Evolutionary conservation across 2,888 invertebrate species (phyloP), one percentile per base, ranked within the genome.

Genomic region (Osmoderma eremita): DNA sequence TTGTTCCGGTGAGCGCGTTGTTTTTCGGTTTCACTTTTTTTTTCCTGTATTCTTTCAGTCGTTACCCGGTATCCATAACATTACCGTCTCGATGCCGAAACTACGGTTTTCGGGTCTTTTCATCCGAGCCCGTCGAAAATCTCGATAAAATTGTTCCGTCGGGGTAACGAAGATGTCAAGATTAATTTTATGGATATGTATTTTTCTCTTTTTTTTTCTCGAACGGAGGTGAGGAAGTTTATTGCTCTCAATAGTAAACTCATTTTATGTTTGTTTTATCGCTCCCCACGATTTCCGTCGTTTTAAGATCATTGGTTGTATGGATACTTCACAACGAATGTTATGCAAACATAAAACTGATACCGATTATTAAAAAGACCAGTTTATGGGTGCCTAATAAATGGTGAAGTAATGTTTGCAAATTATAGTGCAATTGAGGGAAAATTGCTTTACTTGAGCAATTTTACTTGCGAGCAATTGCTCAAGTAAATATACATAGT

Each of bases 1-100:
- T 76, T 73, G 75, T 73, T 75, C 73, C 75, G 74, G 75, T 73
- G 45, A 61, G 45, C 45, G 45, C 20, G 48, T n/a, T n/a, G n/a
- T n/a, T 30, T 30, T 30, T 30, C 30, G 3, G n/a, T n/a, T n/a
- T n/a, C 38, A 17, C n/a, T 30, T 30, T 30, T 18, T 48, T 61
- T 61, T 61, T 42, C 22, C n/a, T 61, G 30, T 70, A 49, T 70
- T 71, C 67, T 69, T 65, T 69, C 56, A 61, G 66, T 68, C 65
- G 65, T 73, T 61, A 41, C 18, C 10, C 36, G 17, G 58, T 61
- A 61, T 48, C 30, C 58, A 17, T 30, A 30, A 61, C 45, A 24
- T 45, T 17, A 30, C 13, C 30, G 20, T 45, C 30, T 48, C 48
- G 41, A 41, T 56, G 22, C 67, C 65, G 50, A 69, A 63, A 66